These are phyloP conservation scores for Haliclona indistincta DNA, from an alignment of 37 sponge, comb jelly and placozoan genomes.

Conservation along the genomic window DNA sequence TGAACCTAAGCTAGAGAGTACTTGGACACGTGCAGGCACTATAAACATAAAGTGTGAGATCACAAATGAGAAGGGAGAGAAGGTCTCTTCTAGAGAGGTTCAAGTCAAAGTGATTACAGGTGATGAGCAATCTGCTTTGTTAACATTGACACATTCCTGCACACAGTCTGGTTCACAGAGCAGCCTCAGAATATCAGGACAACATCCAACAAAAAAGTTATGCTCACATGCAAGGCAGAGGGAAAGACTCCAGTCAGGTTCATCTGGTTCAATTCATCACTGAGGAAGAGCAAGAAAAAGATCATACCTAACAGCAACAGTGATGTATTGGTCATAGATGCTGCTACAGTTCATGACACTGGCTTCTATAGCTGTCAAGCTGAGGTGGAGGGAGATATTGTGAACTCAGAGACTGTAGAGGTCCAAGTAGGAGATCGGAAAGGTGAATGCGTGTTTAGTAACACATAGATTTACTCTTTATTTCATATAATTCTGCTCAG, in stretches of 20 bases:
- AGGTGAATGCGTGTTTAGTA: background rate
- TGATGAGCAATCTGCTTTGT: background rate
- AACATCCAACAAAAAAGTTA: background rate
- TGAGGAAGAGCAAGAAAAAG: background rate
- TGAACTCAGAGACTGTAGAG: slow-evolving; percentile 3
- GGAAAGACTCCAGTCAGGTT: slow-evolving; percentile 13
- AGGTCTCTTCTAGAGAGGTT: too few relatives aligned
- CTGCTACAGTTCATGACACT: background rate
- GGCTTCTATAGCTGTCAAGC: slow-evolving; percentile 56
- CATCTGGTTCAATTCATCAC: slow-evolving; percentile 17
- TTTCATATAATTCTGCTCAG: background rate
- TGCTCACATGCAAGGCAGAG: slow-evolving; percentile 19
- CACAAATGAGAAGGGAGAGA: too few relatives aligned
- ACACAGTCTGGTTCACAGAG: slow-evolving; percentile 33
- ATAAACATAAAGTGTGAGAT: too few relatives aligned
- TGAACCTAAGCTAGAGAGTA: too few relatives aligned
- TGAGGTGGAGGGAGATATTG: background rate
- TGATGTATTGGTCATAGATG: slow-evolving; percentile 1
- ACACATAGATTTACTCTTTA: background rate
- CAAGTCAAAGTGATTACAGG: background rate
- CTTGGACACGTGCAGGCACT: too few relatives aligned
- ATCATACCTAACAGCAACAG: background rate
- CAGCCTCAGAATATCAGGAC: slow-evolving; percentile 13
- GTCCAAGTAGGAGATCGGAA: background rate
- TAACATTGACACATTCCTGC: too few relatives aligned